phyloP scores from a whole-genome alignment of 2,797 vertebrate species.

The Parambassis ranga region DNA sequence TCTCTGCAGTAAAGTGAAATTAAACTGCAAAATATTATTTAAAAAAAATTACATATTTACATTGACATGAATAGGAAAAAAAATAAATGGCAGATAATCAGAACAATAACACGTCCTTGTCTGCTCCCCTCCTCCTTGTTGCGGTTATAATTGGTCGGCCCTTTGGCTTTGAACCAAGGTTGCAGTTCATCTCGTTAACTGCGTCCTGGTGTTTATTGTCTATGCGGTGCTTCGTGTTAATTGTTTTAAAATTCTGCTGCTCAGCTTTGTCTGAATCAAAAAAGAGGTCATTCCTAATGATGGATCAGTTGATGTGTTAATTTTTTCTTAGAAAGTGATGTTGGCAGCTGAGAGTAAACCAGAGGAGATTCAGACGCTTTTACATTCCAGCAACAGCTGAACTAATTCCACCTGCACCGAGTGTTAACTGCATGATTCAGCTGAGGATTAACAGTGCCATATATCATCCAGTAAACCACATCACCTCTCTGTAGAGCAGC shows the following conservation, averaged over 20 bases:
- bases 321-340: too few species aligned
- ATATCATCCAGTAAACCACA: conserved; percentile 35
- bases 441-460: conserved; percentile 30
- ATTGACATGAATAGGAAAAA: background rate
- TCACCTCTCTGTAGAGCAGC: conserved; percentile 14
- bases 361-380: background rate
- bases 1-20: too few species aligned
- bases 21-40: too few species aligned
- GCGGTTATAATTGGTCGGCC: conserved; percentile 1
- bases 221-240: conserved; percentile 11
- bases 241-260: conserved; percentile 32
- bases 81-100: background rate
- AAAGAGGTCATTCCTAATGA: conserved; percentile 27
- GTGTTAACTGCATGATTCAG: background rate
- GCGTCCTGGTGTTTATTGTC: conserved; percentile 6
- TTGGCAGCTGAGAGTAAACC: background rate
- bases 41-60: background rate
- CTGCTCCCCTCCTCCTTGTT: background rate
- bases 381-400: background rate
- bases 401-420: background rate
- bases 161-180: conserved; percentile 27
- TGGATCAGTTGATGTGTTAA: background rate
- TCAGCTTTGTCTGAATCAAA: background rate
- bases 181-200: conserved; percentile 38
- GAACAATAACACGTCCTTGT: background rate